These are phyloP conservation scores for Oligia fasciuncula DNA, from an alignment of 2,888 invertebrate species.

Conservation along the genomic window DNA sequence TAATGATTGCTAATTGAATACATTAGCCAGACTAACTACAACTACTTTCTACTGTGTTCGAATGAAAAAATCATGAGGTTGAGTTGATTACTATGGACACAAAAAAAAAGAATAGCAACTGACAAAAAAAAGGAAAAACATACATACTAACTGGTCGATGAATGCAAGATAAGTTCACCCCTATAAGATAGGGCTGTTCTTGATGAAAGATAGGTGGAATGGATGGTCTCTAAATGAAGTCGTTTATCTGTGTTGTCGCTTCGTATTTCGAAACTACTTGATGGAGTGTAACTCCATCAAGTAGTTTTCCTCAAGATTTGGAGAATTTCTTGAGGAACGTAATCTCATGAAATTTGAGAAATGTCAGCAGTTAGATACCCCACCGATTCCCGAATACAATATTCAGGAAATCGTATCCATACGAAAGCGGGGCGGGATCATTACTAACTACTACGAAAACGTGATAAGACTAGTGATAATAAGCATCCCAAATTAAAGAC, in stretches of 20 bases:
- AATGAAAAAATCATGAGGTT: not conserved
- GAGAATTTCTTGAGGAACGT: not conserved
- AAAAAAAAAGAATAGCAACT: not conserved
- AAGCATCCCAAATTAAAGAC: conserved; percentile 7
- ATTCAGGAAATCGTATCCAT: not conserved
- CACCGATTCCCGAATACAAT: not conserved
- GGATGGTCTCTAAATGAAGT: conserved; percentile 4
- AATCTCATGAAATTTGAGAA: not conserved
- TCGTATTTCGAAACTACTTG: not conserved
- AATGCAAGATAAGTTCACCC: not conserved
- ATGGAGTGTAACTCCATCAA: too few species aligned
- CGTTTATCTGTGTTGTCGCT: not conserved
- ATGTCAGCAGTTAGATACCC: not conserved
- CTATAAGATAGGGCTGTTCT: not conserved
- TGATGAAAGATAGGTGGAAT: conserved; percentile 1
- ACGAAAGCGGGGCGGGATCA: not conserved
- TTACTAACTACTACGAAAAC: conserved; percentile 1
- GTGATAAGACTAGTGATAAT: conserved; percentile 4
- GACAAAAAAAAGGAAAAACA: not conserved
- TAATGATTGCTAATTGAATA: not conserved
- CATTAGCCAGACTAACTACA: conserved; percentile 24
- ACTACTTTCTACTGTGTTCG: conserved; percentile 1
- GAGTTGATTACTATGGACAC: not conserved
- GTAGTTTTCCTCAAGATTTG: not conserved
- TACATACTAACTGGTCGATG: conserved; percentile 42